Evolutionary conservation across 2,113 vertebrate species (phyloP), one percentile per base, ranked within the genome.

Genomic region (Polypterus bichir): DNA sequence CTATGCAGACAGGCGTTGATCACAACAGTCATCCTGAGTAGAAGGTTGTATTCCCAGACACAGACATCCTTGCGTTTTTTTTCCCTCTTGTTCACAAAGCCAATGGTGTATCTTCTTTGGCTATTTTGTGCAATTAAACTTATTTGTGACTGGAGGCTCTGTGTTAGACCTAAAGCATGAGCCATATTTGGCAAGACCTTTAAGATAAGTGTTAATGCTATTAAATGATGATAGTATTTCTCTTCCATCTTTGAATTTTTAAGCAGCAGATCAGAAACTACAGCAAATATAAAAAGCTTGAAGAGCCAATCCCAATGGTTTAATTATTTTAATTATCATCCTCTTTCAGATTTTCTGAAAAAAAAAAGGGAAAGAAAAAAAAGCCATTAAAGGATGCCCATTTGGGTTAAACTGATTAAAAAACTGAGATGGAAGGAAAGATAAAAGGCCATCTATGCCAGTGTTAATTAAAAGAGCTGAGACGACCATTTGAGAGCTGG

Each of bases 241-340:
- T 61, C 75, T 66, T 77, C 70, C 63, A 70, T 62, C 76, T 71
- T 76, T 73, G 77, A 81, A 81, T 81, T 73, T 64, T 71, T 80
- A 80, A 81, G 79, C 78, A 69, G 71, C 72, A 62, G 76, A 74
- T 72, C 76, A 65, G 62, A 79, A 86, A 83, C 77, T 86, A 72
- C 81, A 77, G 65, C 71, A 74, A 71, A 73, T 73, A 80, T 76
- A 48, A 51, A 62, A 58, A 57, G 69, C 57, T 53, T 64, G 8
- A 58, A 70, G 73, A 74, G 65, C 73, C 62, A 68, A 71, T 88
- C 92, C 91, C 86, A 77, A 80, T 81, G 91, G 88, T 86, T 92
- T 94, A 92, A 88, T 94, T 90, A 91, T 82, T 83, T 88, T 91
- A 88, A 93, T 93, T 90, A 92, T 85, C 85, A 84, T 83, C 82